Evolutionary conservation across 1,140 invertebrate species (phyloP).

Genomic region (Plutomurus gul): DNA sequence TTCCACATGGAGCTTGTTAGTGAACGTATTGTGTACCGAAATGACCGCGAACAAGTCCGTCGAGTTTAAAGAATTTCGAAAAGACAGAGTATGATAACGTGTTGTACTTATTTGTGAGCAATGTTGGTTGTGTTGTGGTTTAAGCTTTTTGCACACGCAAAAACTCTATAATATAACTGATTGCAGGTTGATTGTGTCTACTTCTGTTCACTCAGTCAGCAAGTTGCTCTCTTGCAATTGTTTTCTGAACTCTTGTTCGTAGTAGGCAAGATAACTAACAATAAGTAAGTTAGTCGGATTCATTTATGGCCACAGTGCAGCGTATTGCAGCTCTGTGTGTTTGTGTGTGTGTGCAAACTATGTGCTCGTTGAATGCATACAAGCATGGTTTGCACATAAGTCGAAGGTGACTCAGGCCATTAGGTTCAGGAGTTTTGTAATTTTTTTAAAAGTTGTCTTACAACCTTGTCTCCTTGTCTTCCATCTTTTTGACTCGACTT

Average conservation of each 20-base stretch:
- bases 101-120: conserved; percentile 9
- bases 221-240: background rate
- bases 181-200: conserved; percentile 15
- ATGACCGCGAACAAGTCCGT: too few relatives aligned
- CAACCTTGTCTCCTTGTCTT: conserved; percentile 9
- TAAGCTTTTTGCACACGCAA: conserved; percentile 19
- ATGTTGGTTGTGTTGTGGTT: conserved; percentile 23
- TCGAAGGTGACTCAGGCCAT: conserved; percentile 2
- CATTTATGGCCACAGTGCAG: background rate
- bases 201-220: background rate
- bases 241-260: conserved; percentile 3
- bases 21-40: too few relatives aligned
- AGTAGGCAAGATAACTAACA: background rate
- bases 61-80: too few relatives aligned
- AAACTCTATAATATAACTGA: conserved; percentile 8
- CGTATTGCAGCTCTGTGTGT: background rate
- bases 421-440: background rate
- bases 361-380: background rate
- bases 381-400: background rate
- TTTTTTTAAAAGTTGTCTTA: conserved; percentile 11
- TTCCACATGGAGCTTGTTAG: too few relatives aligned
- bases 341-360: background rate
- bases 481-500: background rate
- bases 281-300: background rate
- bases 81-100: too few relatives aligned